phyloP scores from a whole-genome alignment of 2,888 invertebrate genomes.

The Drosophila merina region DNA sequence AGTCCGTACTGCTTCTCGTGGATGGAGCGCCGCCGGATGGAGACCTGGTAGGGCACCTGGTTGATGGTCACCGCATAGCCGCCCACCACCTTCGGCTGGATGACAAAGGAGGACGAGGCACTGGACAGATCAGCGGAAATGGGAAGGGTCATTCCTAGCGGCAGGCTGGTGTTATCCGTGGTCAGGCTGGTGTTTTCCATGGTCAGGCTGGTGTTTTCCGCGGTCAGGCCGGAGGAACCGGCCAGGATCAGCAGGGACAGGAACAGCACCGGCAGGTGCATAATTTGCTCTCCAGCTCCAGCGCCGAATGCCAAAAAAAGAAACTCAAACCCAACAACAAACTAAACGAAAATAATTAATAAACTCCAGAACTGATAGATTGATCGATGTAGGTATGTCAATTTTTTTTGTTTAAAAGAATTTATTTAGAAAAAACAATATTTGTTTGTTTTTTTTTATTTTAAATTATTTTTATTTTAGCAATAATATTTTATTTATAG shows the following conservation, averaged over 20 bases:
- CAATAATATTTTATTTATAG: too few relatives aligned
- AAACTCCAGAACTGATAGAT: not conserved
- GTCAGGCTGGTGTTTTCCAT: not conserved
- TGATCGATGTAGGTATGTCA: too few relatives aligned
- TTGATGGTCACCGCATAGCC: slow-evolving; percentile 40
- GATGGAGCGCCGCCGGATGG: slow-evolving; percentile 42
- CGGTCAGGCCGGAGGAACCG: not conserved
- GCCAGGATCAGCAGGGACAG: slow-evolving; percentile 17
- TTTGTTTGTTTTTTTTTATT: too few relatives aligned
- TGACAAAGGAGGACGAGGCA: slow-evolving; percentile 11
- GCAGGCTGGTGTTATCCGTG: not conserved
- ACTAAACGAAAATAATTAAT: not conserved
- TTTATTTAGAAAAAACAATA: too few relatives aligned
- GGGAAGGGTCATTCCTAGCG: not conserved
- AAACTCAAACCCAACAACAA: not conserved
- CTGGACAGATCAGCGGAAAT: not conserved
- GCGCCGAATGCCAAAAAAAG: not conserved
- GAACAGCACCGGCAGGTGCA: slow-evolving; percentile 10
- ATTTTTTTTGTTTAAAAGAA: too few relatives aligned
- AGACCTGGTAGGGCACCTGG: slow-evolving; percentile 52
- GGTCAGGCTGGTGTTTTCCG: not conserved
- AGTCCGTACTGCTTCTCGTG: slow-evolving; percentile 42
- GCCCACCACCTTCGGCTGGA: slow-evolving; percentile 52
- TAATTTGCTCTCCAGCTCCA: not conserved
- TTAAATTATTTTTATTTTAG: too few relatives aligned